Conservation (phyloP, 2,888 invertebrate species). For the Andrena fulva region DNA sequence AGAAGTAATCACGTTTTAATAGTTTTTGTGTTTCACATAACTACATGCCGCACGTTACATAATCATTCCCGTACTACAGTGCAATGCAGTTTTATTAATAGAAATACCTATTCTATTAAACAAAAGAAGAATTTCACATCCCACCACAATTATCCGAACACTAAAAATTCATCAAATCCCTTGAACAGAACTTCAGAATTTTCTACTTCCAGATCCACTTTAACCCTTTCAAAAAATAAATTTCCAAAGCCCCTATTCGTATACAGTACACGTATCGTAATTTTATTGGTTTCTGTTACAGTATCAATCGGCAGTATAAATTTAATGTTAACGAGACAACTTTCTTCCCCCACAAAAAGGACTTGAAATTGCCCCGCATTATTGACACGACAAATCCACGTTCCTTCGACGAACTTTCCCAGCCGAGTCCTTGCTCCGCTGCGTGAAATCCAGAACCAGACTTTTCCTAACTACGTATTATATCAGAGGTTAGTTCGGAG, state of each 20-base stretch:
- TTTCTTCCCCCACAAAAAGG: background rate
- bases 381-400: background rate
- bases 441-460: slow-evolving; percentile 36
- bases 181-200: no score
- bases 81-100: background rate
- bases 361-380: background rate
- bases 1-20: background rate
- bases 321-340: background rate
- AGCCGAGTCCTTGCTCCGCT: slow-evolving; percentile 10
- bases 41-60: slow-evolving; percentile 5
- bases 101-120: background rate
- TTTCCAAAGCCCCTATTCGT: background rate
- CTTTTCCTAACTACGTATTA: slow-evolving; percentile 48
- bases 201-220: no score
- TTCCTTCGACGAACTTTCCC: slow-evolving; percentile 16
- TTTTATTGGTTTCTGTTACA: no score
- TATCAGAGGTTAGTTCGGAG: slow-evolving; percentile 50
- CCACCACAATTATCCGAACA: background rate
- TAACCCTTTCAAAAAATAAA: no score
- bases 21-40: background rate
- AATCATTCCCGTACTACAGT: background rate
- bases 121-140: background rate
- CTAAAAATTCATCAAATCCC: background rate
- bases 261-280: no score
- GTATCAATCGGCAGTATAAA: no score